These are phyloP conservation scores for Eclectus roratus DNA, from an alignment of 2,113 vertebrate genomes.

Conservation along the genomic window DNA sequence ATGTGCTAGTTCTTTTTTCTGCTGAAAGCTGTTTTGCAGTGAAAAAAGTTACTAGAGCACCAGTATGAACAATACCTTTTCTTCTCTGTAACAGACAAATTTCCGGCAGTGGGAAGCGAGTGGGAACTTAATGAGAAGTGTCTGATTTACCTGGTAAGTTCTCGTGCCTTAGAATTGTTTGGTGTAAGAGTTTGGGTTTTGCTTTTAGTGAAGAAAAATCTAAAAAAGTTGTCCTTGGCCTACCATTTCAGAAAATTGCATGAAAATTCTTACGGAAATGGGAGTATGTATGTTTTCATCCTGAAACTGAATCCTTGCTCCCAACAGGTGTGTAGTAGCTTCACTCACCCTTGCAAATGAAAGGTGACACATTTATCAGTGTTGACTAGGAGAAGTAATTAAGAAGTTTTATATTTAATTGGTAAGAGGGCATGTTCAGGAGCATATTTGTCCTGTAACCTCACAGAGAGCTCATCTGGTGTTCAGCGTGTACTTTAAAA, in stretches of 20 bases:
- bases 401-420: neutral
- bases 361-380: neutral
- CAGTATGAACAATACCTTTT: neutral
- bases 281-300: neutral
- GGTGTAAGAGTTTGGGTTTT: neutral
- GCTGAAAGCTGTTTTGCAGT: neutral
- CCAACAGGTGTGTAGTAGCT: neutral
- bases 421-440: neutral
- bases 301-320: neutral
- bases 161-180: neutral
- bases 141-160: neutral
- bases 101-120: neutral
- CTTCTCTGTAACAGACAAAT: neutral
- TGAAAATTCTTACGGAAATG: neutral
- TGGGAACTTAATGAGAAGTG: neutral
- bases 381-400: neutral
- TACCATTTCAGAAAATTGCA: neutral
- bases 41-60: neutral
- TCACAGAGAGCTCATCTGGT: neutral
- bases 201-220: neutral
- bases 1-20: neutral
- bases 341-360: neutral
- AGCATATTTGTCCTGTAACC: neutral
- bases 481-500: neutral
- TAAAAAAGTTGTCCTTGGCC: neutral